A percentile compares a stretch with the other conserved stretches of the same genome.
phyloP scores from a whole-genome alignment of 2,113 vertebrate species.

The Myotis davidii region DNA sequence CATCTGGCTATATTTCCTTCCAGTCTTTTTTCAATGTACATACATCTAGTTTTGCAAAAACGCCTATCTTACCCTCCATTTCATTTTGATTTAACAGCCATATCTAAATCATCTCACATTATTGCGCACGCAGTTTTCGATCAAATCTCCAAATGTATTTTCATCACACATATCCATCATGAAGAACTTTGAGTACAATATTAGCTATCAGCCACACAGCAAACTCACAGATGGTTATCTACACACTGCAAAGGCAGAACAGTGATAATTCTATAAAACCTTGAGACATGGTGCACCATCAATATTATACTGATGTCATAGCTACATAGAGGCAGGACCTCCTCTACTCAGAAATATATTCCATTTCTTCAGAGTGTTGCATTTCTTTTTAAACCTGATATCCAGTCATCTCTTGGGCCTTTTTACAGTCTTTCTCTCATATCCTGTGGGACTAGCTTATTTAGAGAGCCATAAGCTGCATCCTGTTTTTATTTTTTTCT shows the following conservation, averaged over 20 bases:
- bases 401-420: not conserved
- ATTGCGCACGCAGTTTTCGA: not conserved
- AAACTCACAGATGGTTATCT: not conserved
- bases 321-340: not conserved
- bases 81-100: not conserved
- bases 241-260: not conserved
- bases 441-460: not conserved
- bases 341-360: not conserved
- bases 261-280: conserved; percentile 32
- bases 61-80: not conserved
- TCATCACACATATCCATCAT: not conserved
- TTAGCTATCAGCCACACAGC: not conserved
- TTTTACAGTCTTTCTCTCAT: conserved; percentile 31
- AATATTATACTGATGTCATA: not conserved
- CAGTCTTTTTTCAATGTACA: not conserved
- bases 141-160: conserved; percentile 8
- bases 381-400: conserved; percentile 30
- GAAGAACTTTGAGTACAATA: not conserved
- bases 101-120: not conserved
- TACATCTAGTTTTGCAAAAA: not conserved
- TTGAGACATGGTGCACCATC: not conserved
- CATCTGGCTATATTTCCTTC: not conserved
- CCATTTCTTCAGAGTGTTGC: conserved; percentile 6
- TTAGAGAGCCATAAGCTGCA: conserved; percentile 29
- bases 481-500: conserved; percentile 39